Evolutionary conservation across 92 coral and sea anemone species (phyloP), one percentile per base, ranked within the genome.

Genomic region (Bergia sp.): DNA sequence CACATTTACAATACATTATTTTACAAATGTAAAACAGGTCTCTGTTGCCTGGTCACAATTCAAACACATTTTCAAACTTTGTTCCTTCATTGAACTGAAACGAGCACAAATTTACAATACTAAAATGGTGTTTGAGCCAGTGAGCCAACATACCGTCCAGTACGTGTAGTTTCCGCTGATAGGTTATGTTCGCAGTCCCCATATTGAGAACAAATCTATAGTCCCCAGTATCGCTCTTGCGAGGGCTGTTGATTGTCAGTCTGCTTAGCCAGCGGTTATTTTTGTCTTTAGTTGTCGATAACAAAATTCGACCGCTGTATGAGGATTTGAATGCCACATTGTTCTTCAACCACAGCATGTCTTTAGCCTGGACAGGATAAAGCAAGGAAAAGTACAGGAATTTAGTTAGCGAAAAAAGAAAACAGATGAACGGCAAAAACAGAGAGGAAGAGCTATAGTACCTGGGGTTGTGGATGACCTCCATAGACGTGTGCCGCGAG

Each of bases 191-290:
- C 4, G 94, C 94, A 39, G 93, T 94, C 20, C 98, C 98, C 85
- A 91, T 86, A 36, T 72, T 86, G 45, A 96, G 92, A 77, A 93
- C 92, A 91, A 96, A 96, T 3, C 91, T 94, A 74, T 95, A 96
- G 39, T 89, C 94, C 11, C 95, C 98, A 15, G 96, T 88, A 88
- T 96, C 99, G 4, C 90, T 88, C 42, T 81, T 88, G 67, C 94
- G 95, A 69, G 90, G 91, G 18, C 91, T 43, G 61, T 75, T 90
- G 61, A 96, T 91, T 29, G 90, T 90, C 23, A 96, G 89, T 39
- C 80, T 92, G 47, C 92, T 92, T 13, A 92, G 84, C 99, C 98
- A 96, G 86, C 93, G 93, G 77, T 89, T 86, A 11, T 87, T 10
- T 49, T 95, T 92, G 50, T 73, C 90, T 50, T 83, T 76, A 9